Percentiles rank a stretch among this genome's conserved stretches.
phyloP scores from a whole-genome alignment of 2,888 invertebrate species.

The Fragum sueziense region DNA sequence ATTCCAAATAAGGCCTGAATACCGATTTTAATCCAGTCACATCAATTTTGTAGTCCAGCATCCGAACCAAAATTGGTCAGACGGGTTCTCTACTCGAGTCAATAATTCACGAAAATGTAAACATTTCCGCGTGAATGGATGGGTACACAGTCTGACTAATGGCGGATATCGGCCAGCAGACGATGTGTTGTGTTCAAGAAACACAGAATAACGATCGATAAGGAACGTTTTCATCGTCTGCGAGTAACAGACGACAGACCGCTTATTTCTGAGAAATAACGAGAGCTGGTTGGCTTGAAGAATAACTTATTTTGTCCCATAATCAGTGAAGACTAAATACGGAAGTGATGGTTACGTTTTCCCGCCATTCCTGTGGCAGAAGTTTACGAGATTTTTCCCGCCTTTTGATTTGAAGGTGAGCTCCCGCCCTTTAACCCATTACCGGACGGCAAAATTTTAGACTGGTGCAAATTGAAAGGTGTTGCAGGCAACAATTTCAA shows the following conservation, averaged over 20 bases:
- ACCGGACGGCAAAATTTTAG: too few relatives aligned
- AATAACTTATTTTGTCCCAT: background rate
- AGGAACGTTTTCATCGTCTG: slow-evolving; percentile 7
- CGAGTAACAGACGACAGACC: slow-evolving; percentile 1
- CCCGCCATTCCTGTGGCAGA: background rate
- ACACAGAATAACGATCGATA: slow-evolving; percentile 11
- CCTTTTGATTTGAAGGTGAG: background rate
- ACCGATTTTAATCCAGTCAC: background rate
- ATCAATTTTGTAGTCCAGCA: background rate
- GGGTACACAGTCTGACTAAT: slow-evolving; percentile 11
- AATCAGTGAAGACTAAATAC: background rate
- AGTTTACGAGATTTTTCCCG: background rate
- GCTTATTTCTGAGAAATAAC: slow-evolving; percentile 7
- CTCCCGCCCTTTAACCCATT: too few relatives aligned
- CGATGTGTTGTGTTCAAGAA: background rate
- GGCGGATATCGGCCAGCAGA: slow-evolving; percentile 8
- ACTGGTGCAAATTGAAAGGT: too few relatives aligned
- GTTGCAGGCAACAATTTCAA: too few relatives aligned
- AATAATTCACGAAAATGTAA: slow-evolving; percentile 2
- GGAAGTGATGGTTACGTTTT: background rate
- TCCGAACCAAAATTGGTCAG: slow-evolving; percentile 9
- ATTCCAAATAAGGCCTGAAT: background rate
- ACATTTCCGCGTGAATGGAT: background rate
- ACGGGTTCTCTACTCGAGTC: slow-evolving; percentile 1
- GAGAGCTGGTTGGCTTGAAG: background rate